A percentile compares a stretch with the other conserved stretches of the same genome.
phyloP scores from a whole-genome alignment of 2,888 invertebrate species.

The Cordilura impudica region DNA sequence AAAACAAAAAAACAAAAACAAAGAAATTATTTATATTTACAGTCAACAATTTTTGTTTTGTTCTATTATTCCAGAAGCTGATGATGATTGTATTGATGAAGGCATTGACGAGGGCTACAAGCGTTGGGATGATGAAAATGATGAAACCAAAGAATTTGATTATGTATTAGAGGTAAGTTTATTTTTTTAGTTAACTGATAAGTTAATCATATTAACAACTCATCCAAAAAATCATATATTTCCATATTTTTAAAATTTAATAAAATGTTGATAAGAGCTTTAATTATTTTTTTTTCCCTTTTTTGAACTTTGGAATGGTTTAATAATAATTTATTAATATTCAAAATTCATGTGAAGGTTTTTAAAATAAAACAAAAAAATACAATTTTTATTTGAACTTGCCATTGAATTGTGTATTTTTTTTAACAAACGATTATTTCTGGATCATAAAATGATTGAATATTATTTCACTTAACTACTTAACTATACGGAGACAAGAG shows the following conservation, averaged over 20 bases:
- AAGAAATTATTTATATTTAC: too few relatives aligned
- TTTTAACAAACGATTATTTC: not conserved
- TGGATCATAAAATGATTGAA: constrained; percentile 4
- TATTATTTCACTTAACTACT: not conserved
- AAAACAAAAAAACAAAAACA: too few relatives aligned
- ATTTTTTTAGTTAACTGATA: not conserved
- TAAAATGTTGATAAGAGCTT: too few relatives aligned
- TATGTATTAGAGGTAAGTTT: constrained; percentile 77
- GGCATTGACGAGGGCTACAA: constrained; percentile 87
- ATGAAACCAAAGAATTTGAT: constrained; percentile 79
- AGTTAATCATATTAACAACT: not conserved
- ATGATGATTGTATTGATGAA: constrained; percentile 94
- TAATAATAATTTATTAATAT: too few relatives aligned
- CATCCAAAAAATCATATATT: too few relatives aligned
- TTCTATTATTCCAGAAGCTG: constrained; percentile 79
- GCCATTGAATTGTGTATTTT: constrained; percentile 38
- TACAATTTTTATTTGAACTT: constrained; percentile 32
- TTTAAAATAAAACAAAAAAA: not conserved
- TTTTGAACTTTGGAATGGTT: too few relatives aligned
- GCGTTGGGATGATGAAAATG: constrained; percentile 79
- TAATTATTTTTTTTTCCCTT: too few relatives aligned
- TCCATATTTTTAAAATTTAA: too few relatives aligned
- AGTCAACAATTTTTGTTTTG: too few relatives aligned
- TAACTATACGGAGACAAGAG: too few relatives aligned
- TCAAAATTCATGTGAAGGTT: not conserved